Evolutionary conservation across 2,888 invertebrate genomes (phyloP).

Genomic region (Tribolium freemani): DNA sequence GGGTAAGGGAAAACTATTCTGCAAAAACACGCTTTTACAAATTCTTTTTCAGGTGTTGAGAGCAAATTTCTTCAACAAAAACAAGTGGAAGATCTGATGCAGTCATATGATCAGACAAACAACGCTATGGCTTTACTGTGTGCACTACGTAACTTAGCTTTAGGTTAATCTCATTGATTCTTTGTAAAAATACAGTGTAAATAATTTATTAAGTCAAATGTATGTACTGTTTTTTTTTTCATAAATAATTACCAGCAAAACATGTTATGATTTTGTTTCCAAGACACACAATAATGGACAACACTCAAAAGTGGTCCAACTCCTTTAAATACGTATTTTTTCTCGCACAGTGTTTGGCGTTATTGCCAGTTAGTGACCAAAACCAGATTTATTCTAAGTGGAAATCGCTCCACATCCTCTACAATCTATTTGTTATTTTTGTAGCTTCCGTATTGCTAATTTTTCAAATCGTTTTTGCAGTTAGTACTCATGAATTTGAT

Average conservation of each 20-base stretch:
- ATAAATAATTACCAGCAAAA: background rate
- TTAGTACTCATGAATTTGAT: background rate
- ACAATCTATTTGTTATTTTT: background rate
- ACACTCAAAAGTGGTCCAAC: background rate
- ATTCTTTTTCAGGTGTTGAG: background rate
- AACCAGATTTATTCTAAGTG: background rate
- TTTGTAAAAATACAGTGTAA: background rate
- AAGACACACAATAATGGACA: background rate
- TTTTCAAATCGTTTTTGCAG: slow-evolving; percentile 1
- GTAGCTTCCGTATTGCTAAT: background rate
- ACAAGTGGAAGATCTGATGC: background rate
- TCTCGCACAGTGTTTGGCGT: background rate
- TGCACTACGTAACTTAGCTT: background rate
- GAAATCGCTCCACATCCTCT: background rate
- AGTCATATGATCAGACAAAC: background rate
- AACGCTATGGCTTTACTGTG: background rate
- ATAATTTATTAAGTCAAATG: background rate
- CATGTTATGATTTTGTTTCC: background rate
- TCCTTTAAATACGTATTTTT: background rate
- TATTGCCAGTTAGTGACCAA: background rate
- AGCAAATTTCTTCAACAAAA: background rate
- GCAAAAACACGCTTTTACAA: background rate
- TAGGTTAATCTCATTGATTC: background rate
- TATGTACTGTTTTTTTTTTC: background rate
- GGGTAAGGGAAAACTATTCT: background rate